Evolutionary conservation across 2,797 vertebrate species (phyloP).

Genomic region (Sebastes nivosus): DNA sequence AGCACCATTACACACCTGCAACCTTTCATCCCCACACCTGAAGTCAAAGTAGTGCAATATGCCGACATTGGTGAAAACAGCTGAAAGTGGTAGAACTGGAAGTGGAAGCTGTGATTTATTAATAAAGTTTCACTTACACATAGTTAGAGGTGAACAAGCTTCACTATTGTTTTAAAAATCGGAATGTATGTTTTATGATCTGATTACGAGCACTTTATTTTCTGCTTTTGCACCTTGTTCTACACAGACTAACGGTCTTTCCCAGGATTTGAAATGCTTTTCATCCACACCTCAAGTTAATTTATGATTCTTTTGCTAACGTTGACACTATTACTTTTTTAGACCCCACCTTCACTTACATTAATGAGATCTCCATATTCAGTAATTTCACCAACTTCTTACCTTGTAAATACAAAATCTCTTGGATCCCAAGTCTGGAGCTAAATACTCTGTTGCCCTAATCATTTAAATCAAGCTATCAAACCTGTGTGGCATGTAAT

Average conservation of each 20-base stretch:
- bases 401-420: background rate
- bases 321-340: background rate
- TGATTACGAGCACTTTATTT: background rate
- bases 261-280: background rate
- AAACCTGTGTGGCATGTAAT: background rate
- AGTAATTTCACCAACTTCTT: background rate
- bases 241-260: background rate
- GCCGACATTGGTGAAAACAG: background rate
- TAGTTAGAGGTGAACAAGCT: background rate
- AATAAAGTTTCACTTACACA: background rate
- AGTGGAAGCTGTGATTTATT: background rate
- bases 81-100: background rate
- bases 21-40: constrained; percentile 44
- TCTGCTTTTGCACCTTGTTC: background rate
- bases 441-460: background rate
- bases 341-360: background rate
- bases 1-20: constrained; percentile 37
- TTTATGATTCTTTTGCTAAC: background rate
- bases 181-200: background rate
- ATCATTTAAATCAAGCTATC: background rate
- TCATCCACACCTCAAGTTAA: background rate
- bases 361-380: background rate
- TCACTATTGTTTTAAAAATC: background rate
- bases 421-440: background rate
- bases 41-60: constrained; percentile 3